A percentile compares a stretch with the other conserved stretches of the same genome.
phyloP scores from a whole-genome alignment of 2,888 invertebrate species.

The Scelioninae gen. 2 region DNA sequence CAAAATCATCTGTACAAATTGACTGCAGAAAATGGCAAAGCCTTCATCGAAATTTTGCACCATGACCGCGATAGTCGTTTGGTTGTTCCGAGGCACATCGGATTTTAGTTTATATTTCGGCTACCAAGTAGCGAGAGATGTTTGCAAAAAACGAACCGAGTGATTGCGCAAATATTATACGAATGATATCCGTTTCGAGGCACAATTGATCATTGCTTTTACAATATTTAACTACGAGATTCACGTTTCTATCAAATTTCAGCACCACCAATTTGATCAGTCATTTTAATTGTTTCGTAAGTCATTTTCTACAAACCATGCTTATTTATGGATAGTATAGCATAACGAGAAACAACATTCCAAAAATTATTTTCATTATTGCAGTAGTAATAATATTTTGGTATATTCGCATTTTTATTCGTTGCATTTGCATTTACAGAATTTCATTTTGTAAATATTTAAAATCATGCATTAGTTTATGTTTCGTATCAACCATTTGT shows the following conservation, averaged over 20 bases:
- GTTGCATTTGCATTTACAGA: too few relatives aligned
- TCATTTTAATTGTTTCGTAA: too few relatives aligned
- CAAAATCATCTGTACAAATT: slow-evolving; percentile 72
- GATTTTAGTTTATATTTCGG: slow-evolving; percentile 40
- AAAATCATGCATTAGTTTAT: too few relatives aligned
- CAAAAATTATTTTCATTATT: too few relatives aligned
- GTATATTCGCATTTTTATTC: too few relatives aligned
- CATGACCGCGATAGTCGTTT: slow-evolving; percentile 64
- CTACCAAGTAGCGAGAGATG: slow-evolving; percentile 6
- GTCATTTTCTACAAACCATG: too few relatives aligned
- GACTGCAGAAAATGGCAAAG: slow-evolving; percentile 69
- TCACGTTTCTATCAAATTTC: slow-evolving; percentile 1
- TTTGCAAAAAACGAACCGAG: not conserved
- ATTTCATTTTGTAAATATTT: too few relatives aligned
- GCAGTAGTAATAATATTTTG: too few relatives aligned
- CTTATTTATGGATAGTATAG: too few relatives aligned
- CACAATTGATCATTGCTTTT: slow-evolving; percentile 10
- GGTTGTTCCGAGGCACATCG: slow-evolving; percentile 17
- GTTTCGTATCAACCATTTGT: too few relatives aligned
- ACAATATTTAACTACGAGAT: slow-evolving; percentile 16
- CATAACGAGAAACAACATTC: too few relatives aligned
- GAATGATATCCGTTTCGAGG: not conserved
- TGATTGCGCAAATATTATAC: slow-evolving; percentile 6
- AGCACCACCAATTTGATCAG: too few relatives aligned
- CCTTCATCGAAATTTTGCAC: not conserved